Evolutionary conservation across 1,140 invertebrate genomes (phyloP).

Genomic region (Drosophila nigrodunni): DNA sequence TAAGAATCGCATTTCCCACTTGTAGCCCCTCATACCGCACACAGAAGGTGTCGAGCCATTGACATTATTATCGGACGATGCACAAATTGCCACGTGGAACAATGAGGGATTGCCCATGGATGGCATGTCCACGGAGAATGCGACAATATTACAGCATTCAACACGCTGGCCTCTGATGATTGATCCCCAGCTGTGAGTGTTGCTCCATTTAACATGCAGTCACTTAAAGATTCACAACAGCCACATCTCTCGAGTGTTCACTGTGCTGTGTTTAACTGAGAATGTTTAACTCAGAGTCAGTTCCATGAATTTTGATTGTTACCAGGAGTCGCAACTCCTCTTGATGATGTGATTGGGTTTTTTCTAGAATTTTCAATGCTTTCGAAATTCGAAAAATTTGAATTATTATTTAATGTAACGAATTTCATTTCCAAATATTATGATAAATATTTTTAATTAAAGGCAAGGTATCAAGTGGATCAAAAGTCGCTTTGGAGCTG

Average conservation of each 20-base stretch:
- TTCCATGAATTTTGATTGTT: no score
- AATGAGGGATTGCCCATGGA: slow-evolving; percentile 97
- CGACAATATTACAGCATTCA: slow-evolving; percentile 95
- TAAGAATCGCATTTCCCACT: background rate
- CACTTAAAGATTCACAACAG: no score
- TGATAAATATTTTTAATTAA: background rate
- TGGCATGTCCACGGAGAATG: slow-evolving; percentile 97
- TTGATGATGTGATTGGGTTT: no score
- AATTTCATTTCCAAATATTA: no score
- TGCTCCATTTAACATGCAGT: background rate
- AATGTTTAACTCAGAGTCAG: no score
- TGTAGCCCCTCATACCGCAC: slow-evolving; percentile 91
- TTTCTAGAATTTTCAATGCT: no score
- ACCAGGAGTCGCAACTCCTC: no score
- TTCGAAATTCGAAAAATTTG: no score
- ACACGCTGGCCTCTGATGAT: slow-evolving; percentile 98
- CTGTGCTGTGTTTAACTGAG: no score
- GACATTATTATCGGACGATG: slow-evolving; percentile 94
- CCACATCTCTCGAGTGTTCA: no score
- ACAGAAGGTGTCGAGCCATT: slow-evolving; percentile 93
- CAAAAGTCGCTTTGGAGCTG: slow-evolving; percentile 92
- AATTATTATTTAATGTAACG: no score
- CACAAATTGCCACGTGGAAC: slow-evolving; percentile 96
- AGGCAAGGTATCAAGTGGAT: slow-evolving; percentile 98
- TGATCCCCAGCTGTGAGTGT: slow-evolving; percentile 91